Evolutionary conservation across 1,140 invertebrate species (phyloP), one percentile per base, ranked within the genome.

Genomic region (Gryllus bimaculatus): DNA sequence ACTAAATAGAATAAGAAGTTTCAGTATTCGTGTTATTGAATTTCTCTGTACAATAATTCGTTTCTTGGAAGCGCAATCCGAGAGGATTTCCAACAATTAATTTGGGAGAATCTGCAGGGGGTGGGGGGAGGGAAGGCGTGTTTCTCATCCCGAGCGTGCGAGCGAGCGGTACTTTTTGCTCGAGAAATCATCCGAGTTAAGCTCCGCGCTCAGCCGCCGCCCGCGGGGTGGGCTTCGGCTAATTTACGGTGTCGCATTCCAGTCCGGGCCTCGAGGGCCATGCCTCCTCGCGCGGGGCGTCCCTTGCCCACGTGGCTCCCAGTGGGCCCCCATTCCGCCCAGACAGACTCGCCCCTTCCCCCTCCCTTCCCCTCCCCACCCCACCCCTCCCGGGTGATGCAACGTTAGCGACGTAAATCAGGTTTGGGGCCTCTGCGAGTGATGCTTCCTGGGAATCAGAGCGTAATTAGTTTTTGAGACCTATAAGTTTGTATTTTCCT

Each of bases 161-260:
- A n/a, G n/a, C n/a, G n/a, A n/a, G 10, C 18, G 54, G 10, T 66
- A 66, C 54, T 66, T 66, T 66, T 66, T 66, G 54, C 18, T 7
- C 54, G 54, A 66, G 54, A 66, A 66, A 13, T 18, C 54, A 66
- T 66, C 18, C 7, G 10, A 66, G 10, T 10, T 13, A 66, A 66
- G 18, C 18, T 66, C 54, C 18, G 54, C 3, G 54, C 54, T 66
- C 54, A 39, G 26, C 18, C 7, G 0, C 54, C 54, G 54, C 54
- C 54, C 54, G 54, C 54, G 10, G 54, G 7, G 54, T 66, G 10
- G 2, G 10, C 54, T 66, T 66, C 18, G 7, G 7, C 54, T 66
- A 66, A 66, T 66, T 66, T 66, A 66, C 54, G 54, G 18, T 66
- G 54, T 66, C 54, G 54, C 54, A 66, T 66, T 66, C 54, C 54